Base-by-base conservation (phyloP, 2,888 invertebrate genomes). In the Gisinianus flammeolus region DNA sequence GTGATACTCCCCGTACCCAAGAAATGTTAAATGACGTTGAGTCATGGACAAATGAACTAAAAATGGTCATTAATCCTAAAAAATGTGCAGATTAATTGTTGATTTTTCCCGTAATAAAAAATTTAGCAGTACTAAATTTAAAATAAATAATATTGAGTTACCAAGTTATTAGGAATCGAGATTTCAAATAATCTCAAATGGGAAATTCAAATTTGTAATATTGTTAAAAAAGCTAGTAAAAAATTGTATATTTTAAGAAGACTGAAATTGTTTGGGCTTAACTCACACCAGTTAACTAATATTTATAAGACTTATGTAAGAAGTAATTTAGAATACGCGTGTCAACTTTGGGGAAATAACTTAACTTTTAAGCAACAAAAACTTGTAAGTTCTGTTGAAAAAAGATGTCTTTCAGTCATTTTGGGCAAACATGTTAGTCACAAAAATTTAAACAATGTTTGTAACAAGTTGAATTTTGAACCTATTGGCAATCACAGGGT, bases 211-310 rank as follows among this genome's bases (percentile, higher is more conserved):
- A 22, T 68, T 5, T 12, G 12, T 10, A 31, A 6, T 35, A 24
- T 68, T 5, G 12, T 31, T n/a, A 35, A 12, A 1, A 68, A 68
- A 16, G 68, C 68, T 35, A n/a, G 22, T 35, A 16, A 66, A 66
- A 66, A 66, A 66, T 10, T 66, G 28, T 66, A 22, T 31, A 66
- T 66, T 28, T 30, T 66, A 28, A 66, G 30, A 28, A 66, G 28
- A 30, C 30, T 66, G 1, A 66, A 66, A 66, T 6, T 3, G 0
- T 28, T 1, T 66, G 66, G 31, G 26, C 12, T 26, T 4, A 10
- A 24, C 10, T 10, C 2, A 30, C 10, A 66, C 2, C 8, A 30
- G 12, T 10, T 66, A 3, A 3, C 12, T 3, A 28, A 16, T 66
- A 30, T 66, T 31, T 66, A 66, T n/a, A 28, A 19, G 3, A 28